Base-by-base conservation (phyloP, 2,797 vertebrate genomes). In the Florisuga fusca region DNA sequence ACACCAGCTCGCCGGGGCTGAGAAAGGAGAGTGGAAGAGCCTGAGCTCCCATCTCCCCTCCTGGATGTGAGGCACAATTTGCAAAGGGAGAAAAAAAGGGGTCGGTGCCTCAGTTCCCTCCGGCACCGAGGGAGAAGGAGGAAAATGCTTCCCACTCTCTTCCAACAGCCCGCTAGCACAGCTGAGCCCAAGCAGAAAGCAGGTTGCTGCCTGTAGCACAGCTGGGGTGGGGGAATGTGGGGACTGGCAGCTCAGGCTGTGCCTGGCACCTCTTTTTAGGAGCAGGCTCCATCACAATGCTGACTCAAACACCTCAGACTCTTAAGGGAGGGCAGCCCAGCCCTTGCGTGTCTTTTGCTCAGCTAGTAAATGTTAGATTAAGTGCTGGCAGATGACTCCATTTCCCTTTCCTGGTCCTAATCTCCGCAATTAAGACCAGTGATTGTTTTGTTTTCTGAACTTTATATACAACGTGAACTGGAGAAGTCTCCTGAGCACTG, bases 361-460 rank as follows among this genome's bases (percentile, higher is more conserved):
- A 80, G 2, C 50, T 80, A 87, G 58, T 86, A 93, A 93, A 95
- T 25, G 50, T 92, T 90, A 75, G 50, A 84, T 90, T 68, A 89
- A 87, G 43, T 54, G 36, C 78, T 92, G 82, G 69, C 76, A 73
- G 88, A 84, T 82, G 45, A 63, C 63, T 90, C 25, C 5, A 15
- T 73, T 96, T 92, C 93, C 81, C 68, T 87, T 93, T 92, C 75
- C 74, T 38, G 26, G 77, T 69, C n/a, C 48, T 72, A 33, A 86
- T 88, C 63, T 83, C 50, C 43, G 63, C 89, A 86, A 64, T 94
- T 84, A 89, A 64, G 53, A 34, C 14, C 12, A 79, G 74, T 64
- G 88, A 79, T 89, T 92, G 43, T 75, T 94, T 95, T 92, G 58
- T 10, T 87, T 94, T 92, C 73, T 87, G 38, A 85, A 62, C 50